A percentile compares a stretch with the other conserved stretches of the same genome.
phyloP scores from a whole-genome alignment of 2,888 invertebrate genomes.

The Drosophila neotestacea region DNA sequence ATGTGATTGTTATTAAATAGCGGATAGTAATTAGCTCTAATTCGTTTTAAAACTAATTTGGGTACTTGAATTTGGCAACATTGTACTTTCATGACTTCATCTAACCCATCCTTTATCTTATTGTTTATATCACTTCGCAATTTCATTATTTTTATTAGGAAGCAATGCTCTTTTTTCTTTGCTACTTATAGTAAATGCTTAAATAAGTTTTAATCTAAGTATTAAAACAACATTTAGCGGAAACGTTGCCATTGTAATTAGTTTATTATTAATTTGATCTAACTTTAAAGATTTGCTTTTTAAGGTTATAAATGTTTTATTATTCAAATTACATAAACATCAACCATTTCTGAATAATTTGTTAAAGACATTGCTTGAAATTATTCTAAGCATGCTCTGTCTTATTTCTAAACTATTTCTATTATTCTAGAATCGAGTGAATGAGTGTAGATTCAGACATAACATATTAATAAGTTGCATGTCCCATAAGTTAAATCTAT shows the following conservation, averaged over 20 bases:
- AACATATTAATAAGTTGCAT: background rate
- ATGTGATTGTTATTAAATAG: slow-evolving; percentile 45
- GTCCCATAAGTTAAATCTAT: slow-evolving; percentile 3
- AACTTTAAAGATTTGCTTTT: background rate
- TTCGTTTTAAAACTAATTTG: slow-evolving; percentile 3
- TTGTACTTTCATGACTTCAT: background rate
- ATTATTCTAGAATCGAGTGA: background rate
- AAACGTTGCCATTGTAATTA: background rate
- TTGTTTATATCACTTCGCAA: background rate
- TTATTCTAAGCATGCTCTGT: background rate
- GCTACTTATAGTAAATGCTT: background rate
- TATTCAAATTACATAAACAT: background rate
- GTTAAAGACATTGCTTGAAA: background rate
- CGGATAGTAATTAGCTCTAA: slow-evolving; percentile 3
- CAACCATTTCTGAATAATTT: background rate
- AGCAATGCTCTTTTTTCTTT: background rate
- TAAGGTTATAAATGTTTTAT: background rate
- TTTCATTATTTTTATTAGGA: too few relatives aligned
- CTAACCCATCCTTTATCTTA: background rate
- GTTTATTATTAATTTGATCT: background rate
- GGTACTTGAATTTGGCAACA: slow-evolving; percentile 2
- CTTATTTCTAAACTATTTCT: background rate
- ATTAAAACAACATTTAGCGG: background rate
- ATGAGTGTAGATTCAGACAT: background rate
- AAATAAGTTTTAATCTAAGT: too few relatives aligned